Base-by-base conservation (phyloP, 2,113 vertebrate genomes). In the Epinephelus cyanopodus region DNA sequence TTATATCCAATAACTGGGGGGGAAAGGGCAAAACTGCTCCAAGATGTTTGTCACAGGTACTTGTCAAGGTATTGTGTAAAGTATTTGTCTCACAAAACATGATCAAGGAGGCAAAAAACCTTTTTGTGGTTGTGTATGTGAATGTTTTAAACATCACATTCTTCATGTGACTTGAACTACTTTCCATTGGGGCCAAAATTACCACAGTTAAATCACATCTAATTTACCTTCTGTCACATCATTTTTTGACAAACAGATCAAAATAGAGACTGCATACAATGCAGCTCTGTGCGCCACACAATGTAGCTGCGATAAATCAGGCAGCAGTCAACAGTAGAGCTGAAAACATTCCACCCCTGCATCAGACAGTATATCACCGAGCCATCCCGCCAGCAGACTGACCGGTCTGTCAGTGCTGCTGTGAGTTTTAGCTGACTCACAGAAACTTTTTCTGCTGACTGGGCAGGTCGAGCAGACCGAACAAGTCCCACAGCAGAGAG, bases 361-460 rank as follows among this genome's bases (percentile, higher is more conserved):
- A 47, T 71, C 78, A 19, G 69, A 68, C 74, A 39, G 60, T 27
- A 23, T 0, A 71, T 70, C 81, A 77, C n/a, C 3, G 66, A 83
- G 67, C 76, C 58, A 52, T 81, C 17, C 63, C 27, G 48, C 73
- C n/a, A 27, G 48, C 37, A 23, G 1, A 68, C 33, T 62, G 56
- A 65, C 70, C 53, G 1, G 42, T 53, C 75, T 52, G 82, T 75
- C 78, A 72, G 83, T 25, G 73, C 74, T 33, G 75, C 83, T 15
- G 78, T 1, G 27, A 27, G 72, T 89, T 91, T 72, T 1, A 45
- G 93, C 90, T 93, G 92, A 93, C 90, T 92, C 85, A 47, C 50
- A 33, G 56, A 77, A 78, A 81, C 58, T 25, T 85, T 92, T 82
- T 61, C 65, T 90, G 93, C 90, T 84, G 85, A 93, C 52, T 14